These are phyloP conservation scores for Aporophyla nigra DNA, from an alignment of 2,888 invertebrate species.

Conservation along the genomic window DNA sequence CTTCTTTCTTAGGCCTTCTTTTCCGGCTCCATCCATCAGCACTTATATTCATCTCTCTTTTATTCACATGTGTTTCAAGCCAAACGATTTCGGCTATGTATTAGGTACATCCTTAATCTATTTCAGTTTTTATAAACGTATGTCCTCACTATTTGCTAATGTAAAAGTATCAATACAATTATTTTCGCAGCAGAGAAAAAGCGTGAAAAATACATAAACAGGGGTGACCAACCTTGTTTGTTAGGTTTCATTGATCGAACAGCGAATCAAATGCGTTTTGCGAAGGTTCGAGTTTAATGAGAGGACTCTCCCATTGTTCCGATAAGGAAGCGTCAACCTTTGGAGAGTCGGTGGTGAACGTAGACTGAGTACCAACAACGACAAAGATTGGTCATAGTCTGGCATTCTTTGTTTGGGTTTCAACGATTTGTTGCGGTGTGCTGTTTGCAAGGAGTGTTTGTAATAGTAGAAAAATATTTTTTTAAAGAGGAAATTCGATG, in stretches of 20 bases:
- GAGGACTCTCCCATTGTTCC: constrained; percentile 74
- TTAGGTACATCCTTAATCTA: neutral
- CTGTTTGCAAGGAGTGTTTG: constrained; percentile 30
- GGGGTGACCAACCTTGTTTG: constrained; percentile 57
- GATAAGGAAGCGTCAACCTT: constrained; percentile 67
- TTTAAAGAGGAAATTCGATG: neutral
- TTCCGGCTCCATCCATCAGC: too few relatives aligned
- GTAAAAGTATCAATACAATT: neutral
- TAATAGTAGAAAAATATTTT: constrained; percentile 17
- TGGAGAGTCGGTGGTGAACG: constrained; percentile 46
- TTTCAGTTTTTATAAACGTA: neutral
- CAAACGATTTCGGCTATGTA: too few relatives aligned
- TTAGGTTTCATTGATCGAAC: constrained; percentile 54
- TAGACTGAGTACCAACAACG: constrained; percentile 42
- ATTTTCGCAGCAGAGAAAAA: constrained; percentile 27
- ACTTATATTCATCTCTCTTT: too few relatives aligned
- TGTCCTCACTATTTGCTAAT: neutral
- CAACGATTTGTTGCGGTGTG: constrained; percentile 41
- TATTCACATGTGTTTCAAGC: too few relatives aligned
- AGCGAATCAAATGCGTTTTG: constrained; percentile 59
- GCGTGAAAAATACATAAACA: constrained; percentile 45
- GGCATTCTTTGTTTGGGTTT: constrained; percentile 60
- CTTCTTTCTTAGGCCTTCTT: too few relatives aligned
- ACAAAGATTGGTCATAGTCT: constrained; percentile 61
- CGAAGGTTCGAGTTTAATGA: constrained; percentile 73